Percentiles rank a stretch among this genome's conserved stretches.
phyloP scores from a whole-genome alignment of 1,140 invertebrate genomes.

The Caligus rogercresseyi region DNA sequence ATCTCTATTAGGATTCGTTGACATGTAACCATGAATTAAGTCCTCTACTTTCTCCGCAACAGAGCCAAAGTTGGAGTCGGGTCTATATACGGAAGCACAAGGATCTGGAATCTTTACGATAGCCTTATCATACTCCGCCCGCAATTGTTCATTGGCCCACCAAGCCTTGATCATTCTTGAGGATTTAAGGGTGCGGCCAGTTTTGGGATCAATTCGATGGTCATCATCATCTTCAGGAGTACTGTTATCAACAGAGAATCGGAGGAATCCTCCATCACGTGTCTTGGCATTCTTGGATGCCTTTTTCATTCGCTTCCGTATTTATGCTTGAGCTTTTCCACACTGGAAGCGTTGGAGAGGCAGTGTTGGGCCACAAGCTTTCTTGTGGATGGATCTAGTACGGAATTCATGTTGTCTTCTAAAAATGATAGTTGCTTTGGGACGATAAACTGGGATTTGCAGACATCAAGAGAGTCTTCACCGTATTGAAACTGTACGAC shows the following conservation, averaged over 20 bases:
- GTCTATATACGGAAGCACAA: conserved; percentile 42
- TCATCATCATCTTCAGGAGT: background rate
- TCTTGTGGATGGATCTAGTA: conserved; percentile 40
- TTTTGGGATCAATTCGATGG: conserved; percentile 4
- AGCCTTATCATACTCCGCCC: conserved; percentile 25
- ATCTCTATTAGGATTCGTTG: conserved; percentile 31
- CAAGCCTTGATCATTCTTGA: background rate
- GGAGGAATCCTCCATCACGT: background rate
- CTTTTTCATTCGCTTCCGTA: conserved; percentile 17
- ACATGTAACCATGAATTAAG: conserved; percentile 46
- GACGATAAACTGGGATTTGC: conserved; percentile 65
- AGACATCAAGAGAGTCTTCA: conserved; percentile 88
- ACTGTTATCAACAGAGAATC: background rate
- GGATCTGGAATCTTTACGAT: conserved; percentile 39
- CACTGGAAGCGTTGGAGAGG: conserved; percentile 27
- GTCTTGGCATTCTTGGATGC: background rate
- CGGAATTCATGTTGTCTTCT: conserved; percentile 48
- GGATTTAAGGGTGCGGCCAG: conserved; percentile 23
- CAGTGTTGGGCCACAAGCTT: conserved; percentile 37
- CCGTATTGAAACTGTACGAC: conserved; percentile 95
- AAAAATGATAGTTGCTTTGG: conserved; percentile 61
- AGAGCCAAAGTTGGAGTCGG: conserved; percentile 57
- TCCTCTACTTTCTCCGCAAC: conserved; percentile 55
- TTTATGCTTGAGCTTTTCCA: conserved; percentile 33
- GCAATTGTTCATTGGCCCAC: conserved; percentile 19